Evolutionary conservation across 1,140 invertebrate species (phyloP).

Genomic region (Cotesia glomerata): DNA sequence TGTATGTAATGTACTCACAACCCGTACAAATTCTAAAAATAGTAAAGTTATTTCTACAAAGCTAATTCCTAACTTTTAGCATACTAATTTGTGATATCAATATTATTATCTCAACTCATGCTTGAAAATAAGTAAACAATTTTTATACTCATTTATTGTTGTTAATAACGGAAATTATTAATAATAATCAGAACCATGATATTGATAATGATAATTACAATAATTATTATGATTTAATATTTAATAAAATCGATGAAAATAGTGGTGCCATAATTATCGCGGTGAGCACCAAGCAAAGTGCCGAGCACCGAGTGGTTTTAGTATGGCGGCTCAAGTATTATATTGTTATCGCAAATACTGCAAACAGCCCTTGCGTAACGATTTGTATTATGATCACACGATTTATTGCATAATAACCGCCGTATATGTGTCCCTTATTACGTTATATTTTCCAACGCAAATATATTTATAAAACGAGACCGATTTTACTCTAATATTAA

Average conservation of each 20-base stretch:
- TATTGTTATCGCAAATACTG: conserved; percentile 27
- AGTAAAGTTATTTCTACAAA: conserved; percentile 24
- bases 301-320: too few species aligned
- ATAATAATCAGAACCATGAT: too few species aligned
- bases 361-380: conserved; percentile 29
- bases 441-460: conserved; percentile 3
- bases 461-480: too few species aligned
- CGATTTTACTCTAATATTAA: too few species aligned
- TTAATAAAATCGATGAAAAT: background rate
- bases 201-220: too few species aligned
- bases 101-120: background rate
- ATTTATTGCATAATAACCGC: conserved; percentile 28
- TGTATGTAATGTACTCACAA: background rate
- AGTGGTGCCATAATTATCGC: background rate
- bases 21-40: conserved; percentile 9
- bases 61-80: too few species aligned
- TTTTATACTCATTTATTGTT: background rate
- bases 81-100: background rate
- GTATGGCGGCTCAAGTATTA: too few species aligned
- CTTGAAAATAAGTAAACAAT: background rate
- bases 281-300: too few species aligned
- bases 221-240: too few species aligned
- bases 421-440: conserved; percentile 23
- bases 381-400: conserved; percentile 22
- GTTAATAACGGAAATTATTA: too few species aligned